Conservation (phyloP, 2,888 invertebrate genomes). For the Carabus problematicus region DNA sequence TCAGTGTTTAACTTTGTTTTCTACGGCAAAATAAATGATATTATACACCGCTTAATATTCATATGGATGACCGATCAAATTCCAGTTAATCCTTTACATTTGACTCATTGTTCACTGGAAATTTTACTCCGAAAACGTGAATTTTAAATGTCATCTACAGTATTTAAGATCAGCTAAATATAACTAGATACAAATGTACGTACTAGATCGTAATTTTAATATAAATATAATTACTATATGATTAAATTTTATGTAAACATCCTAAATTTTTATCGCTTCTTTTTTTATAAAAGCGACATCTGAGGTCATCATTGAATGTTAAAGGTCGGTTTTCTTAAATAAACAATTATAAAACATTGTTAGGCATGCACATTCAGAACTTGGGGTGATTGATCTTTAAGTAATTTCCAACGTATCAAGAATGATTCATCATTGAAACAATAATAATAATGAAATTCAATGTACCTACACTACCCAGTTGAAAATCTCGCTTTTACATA, state of each 20-base stretch:
- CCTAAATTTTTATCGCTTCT: no score
- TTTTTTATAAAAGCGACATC: not conserved
- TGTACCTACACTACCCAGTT: not conserved
- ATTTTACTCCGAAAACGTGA: no score
- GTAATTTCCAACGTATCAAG: slow-evolving; percentile 16
- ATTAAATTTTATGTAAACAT: no score
- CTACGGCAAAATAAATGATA: slow-evolving; percentile 9
- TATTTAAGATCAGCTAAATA: not conserved
- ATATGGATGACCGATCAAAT: not conserved
- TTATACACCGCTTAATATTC: not conserved
- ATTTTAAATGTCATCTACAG: slow-evolving; percentile 1
- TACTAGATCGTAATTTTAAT: no score
- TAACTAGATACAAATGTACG: not conserved
- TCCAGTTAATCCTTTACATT: not conserved
- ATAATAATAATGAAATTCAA: slow-evolving; percentile 2
- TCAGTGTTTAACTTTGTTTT: slow-evolving; percentile 33
- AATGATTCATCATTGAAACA: slow-evolving; percentile 22
- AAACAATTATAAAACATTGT: slow-evolving; percentile 26
- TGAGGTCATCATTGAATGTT: slow-evolving; percentile 22
- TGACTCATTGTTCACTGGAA: not conserved
- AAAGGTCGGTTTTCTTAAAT: slow-evolving; percentile 17
- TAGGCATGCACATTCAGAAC: slow-evolving; percentile 1
- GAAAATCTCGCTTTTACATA: not conserved
- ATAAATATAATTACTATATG: no score
- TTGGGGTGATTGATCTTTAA: slow-evolving; percentile 33